Evolutionary conservation across 2,888 invertebrate species (phyloP).

Genomic region (Drosophila anceps): DNA sequence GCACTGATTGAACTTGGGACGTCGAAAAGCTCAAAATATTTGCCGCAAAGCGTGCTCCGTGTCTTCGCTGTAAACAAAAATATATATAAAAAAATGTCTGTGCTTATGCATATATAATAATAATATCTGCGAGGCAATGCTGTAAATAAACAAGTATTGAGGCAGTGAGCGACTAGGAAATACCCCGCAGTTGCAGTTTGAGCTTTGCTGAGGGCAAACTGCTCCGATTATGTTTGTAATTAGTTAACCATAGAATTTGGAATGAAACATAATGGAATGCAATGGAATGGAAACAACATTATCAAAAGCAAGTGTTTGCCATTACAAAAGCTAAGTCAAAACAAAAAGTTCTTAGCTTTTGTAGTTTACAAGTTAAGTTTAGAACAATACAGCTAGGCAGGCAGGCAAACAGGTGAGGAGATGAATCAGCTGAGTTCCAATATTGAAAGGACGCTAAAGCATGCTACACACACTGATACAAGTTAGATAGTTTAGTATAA

Average conservation of each 20-base stretch:
- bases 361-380: too few species aligned
- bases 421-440: too few species aligned
- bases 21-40: not conserved
- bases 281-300: too few species aligned
- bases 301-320: too few species aligned
- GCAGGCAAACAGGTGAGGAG: too few species aligned
- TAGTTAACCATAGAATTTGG: not conserved
- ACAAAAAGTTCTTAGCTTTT: too few species aligned
- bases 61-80: not conserved
- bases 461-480: too few species aligned
- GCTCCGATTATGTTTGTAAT: not conserved
- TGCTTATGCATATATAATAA: slow-evolving; percentile 5
- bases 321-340: too few species aligned
- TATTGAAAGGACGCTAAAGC: too few species aligned
- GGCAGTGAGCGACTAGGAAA: not conserved
- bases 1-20: not conserved
- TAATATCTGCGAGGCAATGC: not conserved
- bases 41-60: not conserved
- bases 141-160: not conserved
- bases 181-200: not conserved
- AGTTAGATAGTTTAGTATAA: too few species aligned
- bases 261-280: too few species aligned
- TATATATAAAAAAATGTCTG: not conserved
- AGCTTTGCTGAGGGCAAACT: not conserved
- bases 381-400: too few species aligned